phyloP scores from a whole-genome alignment of 2,888 invertebrate genomes.

The Spodoptera picta region DNA sequence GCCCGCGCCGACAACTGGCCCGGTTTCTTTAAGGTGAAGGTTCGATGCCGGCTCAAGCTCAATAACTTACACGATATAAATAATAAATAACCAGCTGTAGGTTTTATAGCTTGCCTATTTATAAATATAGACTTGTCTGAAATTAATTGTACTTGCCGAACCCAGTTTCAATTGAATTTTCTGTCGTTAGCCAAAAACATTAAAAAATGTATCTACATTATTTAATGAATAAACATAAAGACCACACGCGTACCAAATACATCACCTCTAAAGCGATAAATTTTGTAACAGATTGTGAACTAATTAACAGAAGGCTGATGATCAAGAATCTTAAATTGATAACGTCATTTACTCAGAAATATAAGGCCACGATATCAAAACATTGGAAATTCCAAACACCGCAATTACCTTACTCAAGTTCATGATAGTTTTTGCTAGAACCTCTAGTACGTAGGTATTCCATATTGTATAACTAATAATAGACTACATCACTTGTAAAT shows the following conservation, averaged over 20 bases:
- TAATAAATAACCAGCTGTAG: conserved; percentile 58
- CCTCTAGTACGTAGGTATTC: not conserved
- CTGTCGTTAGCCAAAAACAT: too few species aligned
- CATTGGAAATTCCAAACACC: conserved; percentile 24
- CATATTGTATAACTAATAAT: not conserved
- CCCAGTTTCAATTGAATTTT: not conserved
- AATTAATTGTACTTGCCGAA: not conserved
- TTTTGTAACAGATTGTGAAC: conserved; percentile 2
- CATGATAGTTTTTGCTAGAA: conserved; percentile 9
- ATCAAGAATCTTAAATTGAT: conserved; percentile 29
- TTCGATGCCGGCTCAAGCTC: conserved; percentile 51
- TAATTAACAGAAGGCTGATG: conserved; percentile 13
- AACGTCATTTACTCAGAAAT: conserved; percentile 17
- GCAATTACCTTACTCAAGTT: conserved; percentile 17
- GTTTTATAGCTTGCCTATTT: conserved; percentile 33
- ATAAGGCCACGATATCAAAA: conserved; percentile 12
- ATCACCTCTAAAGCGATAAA: not conserved
- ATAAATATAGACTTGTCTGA: conserved; percentile 9
- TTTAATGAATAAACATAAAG: not conserved
- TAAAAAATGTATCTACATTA: too few species aligned
- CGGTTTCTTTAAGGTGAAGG: conserved; percentile 76
- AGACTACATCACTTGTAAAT: not conserved
- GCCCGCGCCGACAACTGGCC: conserved; percentile 62
- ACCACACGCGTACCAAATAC: not conserved
- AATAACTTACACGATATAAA: conserved; percentile 60